Percentiles rank a stretch among this genome's conserved stretches.
Conservation (phyloP, 2,888 invertebrate genomes). For the Epinotia brunnichana region DNA sequence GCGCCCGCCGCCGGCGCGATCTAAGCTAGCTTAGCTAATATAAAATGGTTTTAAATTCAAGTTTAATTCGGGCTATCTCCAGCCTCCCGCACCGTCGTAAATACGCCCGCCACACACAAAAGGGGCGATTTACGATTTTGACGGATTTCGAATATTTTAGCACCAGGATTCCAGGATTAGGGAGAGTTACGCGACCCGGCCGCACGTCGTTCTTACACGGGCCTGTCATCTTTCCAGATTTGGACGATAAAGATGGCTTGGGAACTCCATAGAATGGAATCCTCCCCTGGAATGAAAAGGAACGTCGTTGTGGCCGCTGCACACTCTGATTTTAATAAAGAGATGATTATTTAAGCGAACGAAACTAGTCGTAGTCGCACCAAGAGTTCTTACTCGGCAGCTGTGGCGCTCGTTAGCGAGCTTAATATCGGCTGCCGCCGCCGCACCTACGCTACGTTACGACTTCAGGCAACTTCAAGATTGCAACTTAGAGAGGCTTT, state of each 20-base stretch:
- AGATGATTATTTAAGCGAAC: slow-evolving; percentile 62
- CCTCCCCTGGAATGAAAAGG: slow-evolving; percentile 14
- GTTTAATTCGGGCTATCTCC: slow-evolving; percentile 83
- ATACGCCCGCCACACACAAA: slow-evolving; percentile 73
- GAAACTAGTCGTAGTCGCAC: slow-evolving; percentile 50
- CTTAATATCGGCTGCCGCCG: slow-evolving; percentile 48
- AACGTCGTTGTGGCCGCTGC: slow-evolving; percentile 6
- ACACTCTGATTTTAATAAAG: slow-evolving; percentile 63
- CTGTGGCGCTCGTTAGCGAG: slow-evolving; percentile 52
- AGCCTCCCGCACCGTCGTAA: slow-evolving; percentile 71
- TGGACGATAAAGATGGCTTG: slow-evolving; percentile 39
- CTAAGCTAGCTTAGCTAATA: slow-evolving; percentile 84
- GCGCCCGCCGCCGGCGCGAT: slow-evolving; percentile 84
- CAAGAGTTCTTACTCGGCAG: slow-evolving; percentile 48
- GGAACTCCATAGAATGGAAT: slow-evolving; percentile 26
- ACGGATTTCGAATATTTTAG: slow-evolving; percentile 80
- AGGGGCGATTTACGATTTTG: slow-evolving; percentile 82
- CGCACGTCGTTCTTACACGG: slow-evolving; percentile 35
- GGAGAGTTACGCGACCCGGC: slow-evolving; percentile 57
- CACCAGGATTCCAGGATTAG: slow-evolving; percentile 62
- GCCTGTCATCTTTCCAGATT: slow-evolving; percentile 41
- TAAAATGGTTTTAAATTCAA: slow-evolving; percentile 85
- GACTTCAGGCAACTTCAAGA: slow-evolving; percentile 34
- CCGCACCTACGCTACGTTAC: slow-evolving; percentile 30
- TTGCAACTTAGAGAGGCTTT: slow-evolving; percentile 29